phyloP scores from a whole-genome alignment of 2,888 invertebrate species.

The Clunio marinus region DNA sequence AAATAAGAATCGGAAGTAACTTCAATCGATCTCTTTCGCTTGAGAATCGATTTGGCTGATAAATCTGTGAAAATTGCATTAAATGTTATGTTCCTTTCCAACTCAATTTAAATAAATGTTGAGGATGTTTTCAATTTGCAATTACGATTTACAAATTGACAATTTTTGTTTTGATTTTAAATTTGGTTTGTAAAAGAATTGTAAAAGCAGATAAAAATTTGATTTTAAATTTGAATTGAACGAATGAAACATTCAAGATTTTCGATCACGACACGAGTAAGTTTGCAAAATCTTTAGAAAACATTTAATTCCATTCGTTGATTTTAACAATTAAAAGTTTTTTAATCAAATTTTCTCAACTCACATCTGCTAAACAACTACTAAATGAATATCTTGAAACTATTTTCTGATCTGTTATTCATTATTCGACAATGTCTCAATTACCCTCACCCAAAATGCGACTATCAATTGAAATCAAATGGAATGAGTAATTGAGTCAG shows the following conservation, averaged over 20 bases:
- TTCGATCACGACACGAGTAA: no score
- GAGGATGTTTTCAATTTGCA: not conserved
- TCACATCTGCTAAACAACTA: no score
- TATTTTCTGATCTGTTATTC: conserved; percentile 1
- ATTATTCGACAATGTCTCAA: conserved; percentile 24
- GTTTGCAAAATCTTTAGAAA: no score
- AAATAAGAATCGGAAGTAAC: conserved; percentile 37
- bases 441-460: conserved; percentile 1
- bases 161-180: no score
- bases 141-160: not conserved
- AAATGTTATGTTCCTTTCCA: not conserved
- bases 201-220: no score
- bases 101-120: not conserved
- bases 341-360: no score
- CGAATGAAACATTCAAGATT: no score
- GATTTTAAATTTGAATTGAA: no score
- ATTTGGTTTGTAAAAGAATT: no score
- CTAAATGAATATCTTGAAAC: conserved; percentile 6
- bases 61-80: conserved; percentile 26
- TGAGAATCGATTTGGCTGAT: conserved; percentile 33
- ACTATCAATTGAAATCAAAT: conserved; percentile 30
- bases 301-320: no score
- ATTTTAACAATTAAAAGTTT: no score
- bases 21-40: conserved; percentile 38
- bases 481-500: conserved; percentile 38